Base-by-base conservation (phyloP, 2,113 vertebrate genomes). In the Diadophis punctatus region DNA sequence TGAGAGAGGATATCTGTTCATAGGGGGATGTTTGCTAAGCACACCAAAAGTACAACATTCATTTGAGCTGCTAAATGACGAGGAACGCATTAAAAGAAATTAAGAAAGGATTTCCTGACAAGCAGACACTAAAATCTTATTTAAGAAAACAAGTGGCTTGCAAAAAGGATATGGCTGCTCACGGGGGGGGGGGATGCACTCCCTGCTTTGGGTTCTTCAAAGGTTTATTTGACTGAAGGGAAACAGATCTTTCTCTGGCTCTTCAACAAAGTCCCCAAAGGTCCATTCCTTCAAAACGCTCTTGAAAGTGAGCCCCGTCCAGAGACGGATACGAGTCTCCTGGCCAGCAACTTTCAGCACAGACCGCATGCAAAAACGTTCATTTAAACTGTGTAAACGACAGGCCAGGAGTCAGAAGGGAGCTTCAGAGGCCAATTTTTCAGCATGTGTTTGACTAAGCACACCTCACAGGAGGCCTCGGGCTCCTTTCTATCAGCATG, bases 381-480 rank as follows among this genome's bases (percentile, higher is more conserved):
- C 94, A 96, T 97, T 96, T 97, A 95, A 96, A 97, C 96, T 0
- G 23, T 93, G 95, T 92, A 96, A 97, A 96, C 96, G 96, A 96
- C 96, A 96, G 95, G 6, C 0, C 84, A 95, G 91, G 92, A 94
- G 93, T 90, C 96, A 90, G 95, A 43, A 86, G 96, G 96, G 96
- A 97, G 91, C 87, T 90, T 89, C 90, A 93, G 90, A 95, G 94
- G 94, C 93, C 56, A 84, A 58, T 95, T 97, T 55, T 95, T 60
- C 92, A 95, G 92, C 91, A 87, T 34, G 1, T 16, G n/a, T 96
- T 96, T 96, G 90, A 94, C 93, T 43, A 92, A 87, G 92, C 89
- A 46, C 2, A 53, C 55, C 8, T 92, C 87, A 43, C 12, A 85
- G 93, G 1, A 20, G n/a, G 86, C 87, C 94, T 90, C 3, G 7